Base-by-base conservation (phyloP, 2,797 vertebrate genomes). In the Lateolabrax maculatus region DNA sequence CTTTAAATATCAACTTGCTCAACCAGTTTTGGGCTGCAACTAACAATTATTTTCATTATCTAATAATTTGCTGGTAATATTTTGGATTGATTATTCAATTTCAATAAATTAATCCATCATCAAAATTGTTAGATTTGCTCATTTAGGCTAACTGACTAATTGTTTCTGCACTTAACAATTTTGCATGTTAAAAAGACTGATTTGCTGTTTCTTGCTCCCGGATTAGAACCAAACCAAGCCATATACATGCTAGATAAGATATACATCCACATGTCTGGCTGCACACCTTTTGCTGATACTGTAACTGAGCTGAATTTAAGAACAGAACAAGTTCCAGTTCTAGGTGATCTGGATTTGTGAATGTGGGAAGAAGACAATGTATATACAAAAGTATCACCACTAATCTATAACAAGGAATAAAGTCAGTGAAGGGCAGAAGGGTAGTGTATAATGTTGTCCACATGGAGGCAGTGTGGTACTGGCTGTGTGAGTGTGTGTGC, bases 391-490 rank as follows among this genome's bases (percentile, higher is more conserved):
- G 3, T 36, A 3, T 9, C 5, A 21, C 25, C 10, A 25, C 49
- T 43, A 3, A 53, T 49, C 27, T 37, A 13, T 36, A 65, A 25
- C 12, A 57, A 25, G 52, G 48, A 41, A 58, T 34, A 41, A 72
- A 39, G 44, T 69, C 18, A 57, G 34, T 37, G 19, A 80, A 65
- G 55, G 53, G 21, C 39, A 62, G 72, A 15, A 34, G 43, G 63
- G 85, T 68, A 84, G 58, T 81, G 83, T 57, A 55, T 25, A 2
- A 1, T 3, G 43, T 21, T 74, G 77, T 75, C 92, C 94, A 94
- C 90, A 84, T 51, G 93, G 88, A 71, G 92, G 92, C 89, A 90
- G 92, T 92, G 84, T 92, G 72, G 90, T 58, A 90, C 84, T 37
- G 75, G 75, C 66, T 46, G 64, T 80, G 60, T 43, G 58, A 71